Base-by-base conservation (phyloP, 1,140 invertebrate genomes). In the Calycopis cecrops region DNA sequence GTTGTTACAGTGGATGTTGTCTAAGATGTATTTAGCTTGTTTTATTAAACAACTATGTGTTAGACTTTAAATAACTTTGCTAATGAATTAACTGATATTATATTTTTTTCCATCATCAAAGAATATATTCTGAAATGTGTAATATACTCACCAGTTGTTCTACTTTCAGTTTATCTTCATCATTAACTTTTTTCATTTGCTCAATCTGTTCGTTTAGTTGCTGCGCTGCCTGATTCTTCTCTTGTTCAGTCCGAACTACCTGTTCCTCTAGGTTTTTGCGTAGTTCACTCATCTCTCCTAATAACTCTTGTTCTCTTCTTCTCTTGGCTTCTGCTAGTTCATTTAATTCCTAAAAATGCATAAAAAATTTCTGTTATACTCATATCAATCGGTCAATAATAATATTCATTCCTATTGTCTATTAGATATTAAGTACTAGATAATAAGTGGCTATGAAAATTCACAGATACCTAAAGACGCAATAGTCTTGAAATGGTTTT, bases 111-210 rank as follows among this genome's bases (percentile, higher is more conserved):
- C n/a, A n/a, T n/a, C n/a, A n/a, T n/a, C n/a, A n/a, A n/a, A n/a
- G n/a, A n/a, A n/a, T n/a, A n/a, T n/a, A n/a, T n/a, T n/a, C n/a
- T 14, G 28, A 37, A 58, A 33, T 33, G 21, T 28, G 6, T 3
- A 6, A 28, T 28, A 28, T 18, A 52, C 51, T 49, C 61, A 85
- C 72, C 33, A 90, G 64, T 64, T 86, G 78, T 44, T 85, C 78
- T 56, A 89, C 83, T 53, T 85, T 85, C 49, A 62, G 69, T 60
- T 90, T 89, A 48, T 91, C 89, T 47, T 89, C 78, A 44, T 84
- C 74, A 11, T 79, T 82, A 0, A 79, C 62, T 54, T 77, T 87
- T 47, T 87, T 85, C 83, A 87, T 86, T 18, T 85, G 71, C 52
- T 88, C 79, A 64, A 88, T 81, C 68, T 89, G 77, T 16, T 85